Conservation (phyloP, 2,888 invertebrate genomes). For the Myopa testacea region DNA sequence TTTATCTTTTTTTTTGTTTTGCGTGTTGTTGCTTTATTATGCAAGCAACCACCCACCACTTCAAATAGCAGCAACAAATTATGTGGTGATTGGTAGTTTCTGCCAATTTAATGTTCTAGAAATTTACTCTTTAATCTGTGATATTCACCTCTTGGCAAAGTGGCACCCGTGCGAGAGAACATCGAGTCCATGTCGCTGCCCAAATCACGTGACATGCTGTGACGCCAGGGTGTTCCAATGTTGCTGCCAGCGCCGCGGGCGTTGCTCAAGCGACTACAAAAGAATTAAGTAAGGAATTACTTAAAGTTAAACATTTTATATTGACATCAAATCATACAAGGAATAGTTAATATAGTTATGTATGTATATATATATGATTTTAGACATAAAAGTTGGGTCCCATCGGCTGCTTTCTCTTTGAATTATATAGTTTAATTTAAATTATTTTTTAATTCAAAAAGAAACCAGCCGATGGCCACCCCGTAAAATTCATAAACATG, state of each 20-base stretch:
- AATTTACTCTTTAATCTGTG: conserved; percentile 69
- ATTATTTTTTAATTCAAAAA: no score
- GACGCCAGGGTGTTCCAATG: conserved; percentile 71
- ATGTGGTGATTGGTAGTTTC: neutral
- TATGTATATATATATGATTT: neutral
- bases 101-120: conserved; percentile 62
- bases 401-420: no score
- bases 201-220: conserved; percentile 76
- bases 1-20: conserved; percentile 20
- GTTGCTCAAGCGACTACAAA: conserved; percentile 64
- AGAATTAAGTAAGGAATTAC: conserved; percentile 10
- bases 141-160: conserved; percentile 79
- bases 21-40: conserved; percentile 15
- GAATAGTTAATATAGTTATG: no score
- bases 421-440: no score
- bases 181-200: conserved; percentile 80
- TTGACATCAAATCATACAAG: no score
- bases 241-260: conserved; percentile 50
- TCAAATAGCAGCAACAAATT: neutral
- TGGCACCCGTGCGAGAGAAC: conserved; percentile 73
- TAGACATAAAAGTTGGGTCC: conserved; percentile 33
- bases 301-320: no score
- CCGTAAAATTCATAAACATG: no score
- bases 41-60: neutral
- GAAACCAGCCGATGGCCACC: no score